These are phyloP conservation scores for Nanorana parkeri DNA, from an alignment of 2,113 vertebrate species.

Conservation along the genomic window DNA sequence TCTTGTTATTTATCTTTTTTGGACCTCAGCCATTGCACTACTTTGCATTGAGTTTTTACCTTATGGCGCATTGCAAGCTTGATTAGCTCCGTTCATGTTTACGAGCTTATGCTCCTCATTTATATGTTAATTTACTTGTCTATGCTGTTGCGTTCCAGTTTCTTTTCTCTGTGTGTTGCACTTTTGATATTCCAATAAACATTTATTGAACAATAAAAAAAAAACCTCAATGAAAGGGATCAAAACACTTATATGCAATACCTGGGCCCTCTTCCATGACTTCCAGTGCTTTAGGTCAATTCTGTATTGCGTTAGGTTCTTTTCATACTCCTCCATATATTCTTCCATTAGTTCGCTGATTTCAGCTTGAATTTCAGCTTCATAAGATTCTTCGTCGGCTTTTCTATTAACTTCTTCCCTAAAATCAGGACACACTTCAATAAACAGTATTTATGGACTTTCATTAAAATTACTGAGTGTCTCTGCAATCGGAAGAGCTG, in stretches of 20 bases:
- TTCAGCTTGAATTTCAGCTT: slow-evolving; percentile 87
- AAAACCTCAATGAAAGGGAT: not conserved
- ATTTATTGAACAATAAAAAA: too few species aligned
- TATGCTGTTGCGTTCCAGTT: too few species aligned
- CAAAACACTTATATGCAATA: slow-evolving; percentile 58
- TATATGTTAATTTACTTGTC: too few species aligned
- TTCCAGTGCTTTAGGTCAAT: slow-evolving; percentile 83
- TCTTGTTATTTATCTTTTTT: too few species aligned
- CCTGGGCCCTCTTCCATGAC: slow-evolving; percentile 84
- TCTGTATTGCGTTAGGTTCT: slow-evolving; percentile 77
- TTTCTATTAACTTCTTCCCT: slow-evolving; percentile 83
- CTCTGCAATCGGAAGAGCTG: too few species aligned
- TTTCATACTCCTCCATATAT: slow-evolving; percentile 78
- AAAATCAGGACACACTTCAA: slow-evolving; percentile 56
- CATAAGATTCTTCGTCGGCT: slow-evolving; percentile 76
- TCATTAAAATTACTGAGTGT: not conserved
- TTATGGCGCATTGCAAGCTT: too few species aligned
- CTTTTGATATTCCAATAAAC: too few species aligned
- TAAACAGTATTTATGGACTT: not conserved
- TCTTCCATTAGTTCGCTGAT: slow-evolving; percentile 83
- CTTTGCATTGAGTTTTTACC: too few species aligned
- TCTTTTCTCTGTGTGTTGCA: too few species aligned
- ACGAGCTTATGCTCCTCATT: too few species aligned
- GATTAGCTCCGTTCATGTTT: too few species aligned
- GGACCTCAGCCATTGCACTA: too few species aligned